Evolutionary conservation across 2,888 invertebrate genomes (phyloP), one percentile per base, ranked within the genome.

Genomic region (Tetanocera ferruginea): DNA sequence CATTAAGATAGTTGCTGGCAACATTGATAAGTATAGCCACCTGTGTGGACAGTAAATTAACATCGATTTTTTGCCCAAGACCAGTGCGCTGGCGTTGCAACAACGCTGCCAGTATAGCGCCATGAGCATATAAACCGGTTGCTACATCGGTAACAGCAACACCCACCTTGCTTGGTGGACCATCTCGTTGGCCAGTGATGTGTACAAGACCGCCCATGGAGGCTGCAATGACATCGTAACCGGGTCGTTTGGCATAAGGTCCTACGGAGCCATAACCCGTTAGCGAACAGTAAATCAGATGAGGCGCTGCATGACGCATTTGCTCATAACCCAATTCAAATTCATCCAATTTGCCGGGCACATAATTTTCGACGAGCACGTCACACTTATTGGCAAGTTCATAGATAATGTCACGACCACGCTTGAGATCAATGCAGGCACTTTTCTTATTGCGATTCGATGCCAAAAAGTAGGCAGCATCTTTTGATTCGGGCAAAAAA

Each of bases 371-470:
- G 1, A 99, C 92, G 2, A 98, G 86, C 8, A 99, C 93, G 91
- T 99, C 98, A 87, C 95, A 94, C 85, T 94, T 93, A 69, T 89
- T 90, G 0, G 94, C 95, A 82, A 98, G 89, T 82, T 96, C 93
- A 82, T 93, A 91, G 43, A 96, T 90, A 9, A 97, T 88, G 81
- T 97, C 96, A 85, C 92, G 91, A 23, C 91, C 87, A 3, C 91
- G 91, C 87, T 96, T 97, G 51, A 98, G 90, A 90, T 99, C 94
- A 72, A 99, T 91, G 85, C 96, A 96, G 43, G 98, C 91, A 89
- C 98, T 98, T 89, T 95, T 95, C 90, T 99, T 99, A 87, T 98
- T 99, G 79, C 98, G 93, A 90, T 99, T 99, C 5, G 96, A 91
- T n/a, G 95, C 92, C 28, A 95, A 88, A 87, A 96, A 98, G 86